Percentiles rank a stretch among this genome's conserved stretches.
Conservation (phyloP, 1,140 invertebrate genomes). For the Halesus radiatus region DNA sequence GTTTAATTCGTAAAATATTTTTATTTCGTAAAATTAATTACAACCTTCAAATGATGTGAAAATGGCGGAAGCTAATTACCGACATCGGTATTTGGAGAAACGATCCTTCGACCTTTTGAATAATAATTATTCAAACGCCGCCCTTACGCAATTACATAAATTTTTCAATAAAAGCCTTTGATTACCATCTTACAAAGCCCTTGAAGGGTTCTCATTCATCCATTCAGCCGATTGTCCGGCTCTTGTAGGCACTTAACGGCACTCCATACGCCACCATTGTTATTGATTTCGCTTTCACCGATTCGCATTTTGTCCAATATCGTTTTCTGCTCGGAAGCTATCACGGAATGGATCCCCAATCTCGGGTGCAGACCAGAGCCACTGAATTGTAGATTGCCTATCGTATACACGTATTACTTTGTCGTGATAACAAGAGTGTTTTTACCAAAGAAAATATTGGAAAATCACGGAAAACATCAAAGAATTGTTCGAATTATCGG, state of each 20-base stretch:
- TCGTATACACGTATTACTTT: constrained; percentile 30
- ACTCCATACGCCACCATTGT: constrained; percentile 36
- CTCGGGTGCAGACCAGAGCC: constrained; percentile 13
- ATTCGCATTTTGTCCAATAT: constrained; percentile 34
- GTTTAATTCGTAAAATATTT: no score
- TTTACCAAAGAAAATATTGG: not conserved
- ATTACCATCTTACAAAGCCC: constrained; percentile 14
- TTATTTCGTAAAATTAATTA: no score
- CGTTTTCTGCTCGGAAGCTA: constrained; percentile 35
- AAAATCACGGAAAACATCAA: not conserved
- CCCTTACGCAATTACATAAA: not conserved
- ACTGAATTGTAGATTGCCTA: constrained; percentile 10
- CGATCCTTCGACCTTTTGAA: not conserved
- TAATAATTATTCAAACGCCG: not conserved
- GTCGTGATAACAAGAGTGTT: constrained; percentile 22
- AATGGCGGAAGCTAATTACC: not conserved
- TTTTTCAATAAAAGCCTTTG: constrained; percentile 25
- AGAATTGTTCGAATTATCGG: not conserved
- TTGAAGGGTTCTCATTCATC: constrained; percentile 11
- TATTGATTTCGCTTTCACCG: constrained; percentile 23
- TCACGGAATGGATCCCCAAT: constrained; percentile 27
- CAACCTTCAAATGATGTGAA: no score
- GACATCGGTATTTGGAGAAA: not conserved
- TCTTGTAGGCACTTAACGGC: constrained; percentile 30
- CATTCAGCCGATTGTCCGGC: constrained; percentile 22